Conservation (phyloP, 2,888 invertebrate species). For the Dyspetes luteomarginatus region DNA sequence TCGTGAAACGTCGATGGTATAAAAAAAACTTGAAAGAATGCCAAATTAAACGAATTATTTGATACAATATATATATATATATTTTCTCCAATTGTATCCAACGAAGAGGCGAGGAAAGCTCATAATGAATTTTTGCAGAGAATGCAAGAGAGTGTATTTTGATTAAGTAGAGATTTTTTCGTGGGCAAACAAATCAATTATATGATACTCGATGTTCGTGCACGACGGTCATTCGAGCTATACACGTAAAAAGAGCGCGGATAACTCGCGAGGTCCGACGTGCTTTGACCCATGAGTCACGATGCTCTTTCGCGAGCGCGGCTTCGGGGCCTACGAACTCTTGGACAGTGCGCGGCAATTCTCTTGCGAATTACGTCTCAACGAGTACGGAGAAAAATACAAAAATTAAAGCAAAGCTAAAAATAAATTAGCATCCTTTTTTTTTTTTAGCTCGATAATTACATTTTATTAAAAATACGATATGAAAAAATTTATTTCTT, state of each 20-base stretch:
- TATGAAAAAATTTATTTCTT: no score
- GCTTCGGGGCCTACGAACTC: conserved; percentile 63
- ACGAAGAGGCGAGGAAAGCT: conserved; percentile 15
- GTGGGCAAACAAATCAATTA: conserved; percentile 77
- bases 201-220: conserved; percentile 67
- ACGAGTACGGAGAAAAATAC: conserved; percentile 8
- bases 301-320: conserved; percentile 53
- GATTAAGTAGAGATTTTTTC: conserved; percentile 66
- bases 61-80: background rate
- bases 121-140: conserved; percentile 36
- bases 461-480: no score
- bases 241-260: conserved; percentile 40
- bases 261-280: conserved; percentile 63
- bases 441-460: no score
- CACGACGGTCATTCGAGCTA: no score
- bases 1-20: background rate
- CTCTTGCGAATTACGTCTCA: conserved; percentile 10
- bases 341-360: conserved; percentile 54
- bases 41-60: conserved; percentile 4
- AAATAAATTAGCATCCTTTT: conserved; percentile 5
- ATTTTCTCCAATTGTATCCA: background rate
- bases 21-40: background rate
- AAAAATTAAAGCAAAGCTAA: background rate
- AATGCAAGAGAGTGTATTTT: conserved; percentile 58
- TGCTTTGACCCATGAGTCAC: conserved; percentile 70